phyloP scores from a whole-genome alignment of 2,797 vertebrate genomes.

The Pantherophis alleghaniensis region DNA sequence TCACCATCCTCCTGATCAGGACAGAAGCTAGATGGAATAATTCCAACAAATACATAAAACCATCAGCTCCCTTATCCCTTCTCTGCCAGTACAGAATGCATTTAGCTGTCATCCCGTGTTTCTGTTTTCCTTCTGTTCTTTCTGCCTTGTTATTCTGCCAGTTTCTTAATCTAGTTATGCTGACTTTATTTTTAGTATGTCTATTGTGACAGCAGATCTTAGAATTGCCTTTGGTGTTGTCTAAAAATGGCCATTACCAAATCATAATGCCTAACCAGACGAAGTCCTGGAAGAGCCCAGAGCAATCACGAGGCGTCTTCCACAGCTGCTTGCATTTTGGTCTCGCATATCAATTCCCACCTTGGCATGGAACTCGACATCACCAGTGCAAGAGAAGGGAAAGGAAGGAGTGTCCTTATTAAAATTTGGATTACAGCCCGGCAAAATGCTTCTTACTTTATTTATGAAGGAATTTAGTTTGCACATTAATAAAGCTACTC shows the following conservation, averaged over 20 bases:
- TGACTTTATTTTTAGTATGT: conserved; percentile 72
- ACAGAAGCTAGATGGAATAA: conserved; percentile 43
- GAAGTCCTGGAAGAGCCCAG: conserved; percentile 57
- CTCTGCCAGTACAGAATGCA: conserved; percentile 21
- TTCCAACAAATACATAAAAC: conserved; percentile 50
- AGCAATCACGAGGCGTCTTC: conserved; percentile 57
- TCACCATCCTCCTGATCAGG: conserved; percentile 6
- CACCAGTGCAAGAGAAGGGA: conserved; percentile 36
- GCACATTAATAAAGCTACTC: conserved; percentile 65
- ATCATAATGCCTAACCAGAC: conserved; percentile 64
- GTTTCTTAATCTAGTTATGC: conserved; percentile 73
- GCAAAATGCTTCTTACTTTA: conserved; percentile 29
- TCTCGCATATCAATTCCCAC: conserved; percentile 59
- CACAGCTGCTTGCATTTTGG: conserved; percentile 63
- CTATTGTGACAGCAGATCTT: conserved; percentile 69
- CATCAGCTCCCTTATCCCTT: conserved; percentile 26
- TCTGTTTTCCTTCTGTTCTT: conserved; percentile 64
- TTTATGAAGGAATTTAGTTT: conserved; percentile 47
- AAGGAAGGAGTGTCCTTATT: conserved; percentile 18
- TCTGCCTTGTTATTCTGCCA: conserved; percentile 72
- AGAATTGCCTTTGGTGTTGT: conserved; percentile 70
- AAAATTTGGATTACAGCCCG: conserved; percentile 48
- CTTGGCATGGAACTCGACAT: conserved; percentile 47
- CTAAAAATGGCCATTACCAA: conserved; percentile 71
- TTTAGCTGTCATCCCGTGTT: conserved; percentile 58